These are phyloP conservation scores for Sylvilagus bachmani DNA, from an alignment of 2,113 vertebrate species.

Conservation along the genomic window DNA sequence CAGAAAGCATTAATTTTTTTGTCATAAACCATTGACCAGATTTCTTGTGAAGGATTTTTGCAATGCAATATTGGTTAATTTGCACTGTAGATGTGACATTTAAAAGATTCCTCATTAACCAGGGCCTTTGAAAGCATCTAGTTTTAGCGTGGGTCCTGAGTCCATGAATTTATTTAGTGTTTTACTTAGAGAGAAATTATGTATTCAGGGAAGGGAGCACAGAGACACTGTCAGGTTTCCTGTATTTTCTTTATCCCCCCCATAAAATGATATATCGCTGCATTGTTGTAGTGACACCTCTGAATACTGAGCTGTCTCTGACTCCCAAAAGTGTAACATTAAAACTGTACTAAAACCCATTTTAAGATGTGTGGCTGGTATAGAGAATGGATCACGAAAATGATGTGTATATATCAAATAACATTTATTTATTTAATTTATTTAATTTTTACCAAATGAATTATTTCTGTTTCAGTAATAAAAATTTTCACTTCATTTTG, in stretches of 20 bases:
- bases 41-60: constrained; percentile 67
- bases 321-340: neutral
- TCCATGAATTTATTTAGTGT: constrained; percentile 68
- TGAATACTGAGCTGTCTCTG: neutral
- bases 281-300: neutral
- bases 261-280: neutral
- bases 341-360: neutral
- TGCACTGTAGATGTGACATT: constrained; percentile 80
- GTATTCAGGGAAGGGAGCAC: constrained; percentile 43
- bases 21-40: constrained; percentile 78
- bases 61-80: constrained; percentile 73
- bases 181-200: constrained; percentile 73
- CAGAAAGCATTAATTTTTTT: constrained; percentile 84
- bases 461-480: neutral
- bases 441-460: neutral
- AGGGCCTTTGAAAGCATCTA: constrained; percentile 73
- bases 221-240: constrained; percentile 1
- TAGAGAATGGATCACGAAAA: neutral
- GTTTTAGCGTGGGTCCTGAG: constrained; percentile 50
- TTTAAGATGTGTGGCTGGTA: neutral
- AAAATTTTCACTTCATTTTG: neutral
- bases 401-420: neutral
- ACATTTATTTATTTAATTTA: neutral
- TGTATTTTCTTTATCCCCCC: neutral
- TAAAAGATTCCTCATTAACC: constrained; percentile 77